Conservation (phyloP, 2,888 invertebrate genomes). For the Lithosia quadra region DNA sequence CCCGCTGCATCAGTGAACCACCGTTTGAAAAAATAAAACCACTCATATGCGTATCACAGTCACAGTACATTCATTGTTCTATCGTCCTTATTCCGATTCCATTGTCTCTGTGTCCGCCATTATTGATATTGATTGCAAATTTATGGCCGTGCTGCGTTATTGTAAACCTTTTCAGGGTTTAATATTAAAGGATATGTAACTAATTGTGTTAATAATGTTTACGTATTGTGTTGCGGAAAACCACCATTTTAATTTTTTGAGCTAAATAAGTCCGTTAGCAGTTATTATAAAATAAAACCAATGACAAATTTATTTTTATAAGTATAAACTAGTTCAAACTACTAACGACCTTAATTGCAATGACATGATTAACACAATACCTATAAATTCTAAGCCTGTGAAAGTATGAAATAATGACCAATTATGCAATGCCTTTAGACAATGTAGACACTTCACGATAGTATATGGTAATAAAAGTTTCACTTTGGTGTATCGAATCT, state of each 20-base stretch:
- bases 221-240: slow-evolving; percentile 54
- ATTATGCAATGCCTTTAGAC: slow-evolving; percentile 15
- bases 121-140: slow-evolving; percentile 80
- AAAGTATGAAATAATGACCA: slow-evolving; percentile 30
- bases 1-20: slow-evolving; percentile 70
- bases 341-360: not conserved
- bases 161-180: slow-evolving; percentile 70
- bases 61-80: slow-evolving; percentile 73
- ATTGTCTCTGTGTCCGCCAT: slow-evolving; percentile 74
- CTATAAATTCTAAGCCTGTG: not conserved
- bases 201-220: slow-evolving; percentile 38
- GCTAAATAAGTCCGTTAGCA: slow-evolving; percentile 20
- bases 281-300: slow-evolving; percentile 29
- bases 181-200: slow-evolving; percentile 50
- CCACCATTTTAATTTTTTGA: slow-evolving; percentile 50
- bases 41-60: slow-evolving; percentile 65
- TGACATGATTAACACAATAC: slow-evolving; percentile 6
- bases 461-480: slow-evolving; percentile 43
- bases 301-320: slow-evolving; percentile 26
- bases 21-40: slow-evolving; percentile 70
- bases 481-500: slow-evolving; percentile 39
- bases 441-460: not conserved
- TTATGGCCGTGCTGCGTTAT: slow-evolving; percentile 70
- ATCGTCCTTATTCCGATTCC: slow-evolving; percentile 79
- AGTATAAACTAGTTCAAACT: slow-evolving; percentile 20